phyloP scores from a whole-genome alignment of 2,113 vertebrate genomes.

The Origma solitaria region DNA sequence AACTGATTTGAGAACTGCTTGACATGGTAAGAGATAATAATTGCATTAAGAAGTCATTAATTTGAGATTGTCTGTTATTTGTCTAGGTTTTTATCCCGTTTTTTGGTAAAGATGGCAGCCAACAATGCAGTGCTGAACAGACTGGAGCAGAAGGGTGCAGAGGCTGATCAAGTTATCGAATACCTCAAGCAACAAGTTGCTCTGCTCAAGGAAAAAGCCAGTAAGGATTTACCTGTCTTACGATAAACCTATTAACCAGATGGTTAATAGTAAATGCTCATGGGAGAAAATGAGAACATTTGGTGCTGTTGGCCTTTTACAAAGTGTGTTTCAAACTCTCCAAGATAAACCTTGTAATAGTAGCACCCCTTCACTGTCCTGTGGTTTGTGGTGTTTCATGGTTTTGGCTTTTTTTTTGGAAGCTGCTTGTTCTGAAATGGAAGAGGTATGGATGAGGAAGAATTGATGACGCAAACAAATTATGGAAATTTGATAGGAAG shows the following conservation, averaged over 20 bases:
- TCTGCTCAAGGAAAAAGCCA: slow-evolving; percentile 94
- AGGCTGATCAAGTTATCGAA: slow-evolving; percentile 94
- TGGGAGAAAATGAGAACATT: neutral
- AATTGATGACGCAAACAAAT: neutral
- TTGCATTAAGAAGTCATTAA: neutral
- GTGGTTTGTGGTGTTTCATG: neutral
- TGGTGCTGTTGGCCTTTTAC: neutral
- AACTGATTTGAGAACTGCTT: neutral
- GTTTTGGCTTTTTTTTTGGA: neutral
- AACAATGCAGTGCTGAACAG: slow-evolving; percentile 82
- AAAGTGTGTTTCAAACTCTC: neutral
- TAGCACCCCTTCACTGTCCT: neutral
- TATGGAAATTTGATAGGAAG: neutral
- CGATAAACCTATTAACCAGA: neutral
- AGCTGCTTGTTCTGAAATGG: neutral
- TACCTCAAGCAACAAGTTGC: slow-evolving; percentile 95
- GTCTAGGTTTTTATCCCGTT: slow-evolving; percentile 80
- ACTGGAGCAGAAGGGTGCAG: slow-evolving; percentile 90
- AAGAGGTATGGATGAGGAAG: neutral
- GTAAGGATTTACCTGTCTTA: slow-evolving; percentile 71
- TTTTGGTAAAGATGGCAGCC: slow-evolving; percentile 86
- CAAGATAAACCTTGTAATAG: neutral
- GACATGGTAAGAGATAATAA: neutral
- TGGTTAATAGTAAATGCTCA: neutral
- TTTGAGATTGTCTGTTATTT: neutral